A percentile compares a stretch with the other conserved stretches of the same genome.
phyloP scores from a whole-genome alignment of 2,888 invertebrate species.

The Leptinotarsa juncta region DNA sequence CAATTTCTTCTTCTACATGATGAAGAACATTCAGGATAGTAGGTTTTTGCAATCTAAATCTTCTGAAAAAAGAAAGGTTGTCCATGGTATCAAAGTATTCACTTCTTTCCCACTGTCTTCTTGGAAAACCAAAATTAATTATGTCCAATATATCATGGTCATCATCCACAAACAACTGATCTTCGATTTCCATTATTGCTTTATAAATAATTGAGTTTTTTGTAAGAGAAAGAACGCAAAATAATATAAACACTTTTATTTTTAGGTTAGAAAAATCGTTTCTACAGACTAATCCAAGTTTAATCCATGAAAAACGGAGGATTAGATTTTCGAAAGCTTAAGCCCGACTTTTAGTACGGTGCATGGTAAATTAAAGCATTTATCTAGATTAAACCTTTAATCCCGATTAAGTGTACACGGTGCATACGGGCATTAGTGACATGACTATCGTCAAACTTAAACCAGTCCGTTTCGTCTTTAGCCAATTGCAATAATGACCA shows the following conservation, averaged over 20 bases:
- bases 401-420: too few relatives aligned
- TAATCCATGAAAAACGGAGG: slow-evolving; percentile 10
- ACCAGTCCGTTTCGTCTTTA: too few relatives aligned
- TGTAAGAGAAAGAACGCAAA: background rate
- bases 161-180: slow-evolving; percentile 31
- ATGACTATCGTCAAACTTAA: too few relatives aligned
- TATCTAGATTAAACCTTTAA: too few relatives aligned
- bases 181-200: slow-evolving; percentile 32
- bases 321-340: slow-evolving; percentile 5
- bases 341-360: background rate
- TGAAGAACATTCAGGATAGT: slow-evolving; percentile 12
- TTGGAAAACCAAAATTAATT: slow-evolving; percentile 31
- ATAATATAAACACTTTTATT: slow-evolving; percentile 1
- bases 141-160: slow-evolving; percentile 31
- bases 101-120: slow-evolving; percentile 23
- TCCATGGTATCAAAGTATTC: slow-evolving; percentile 26
- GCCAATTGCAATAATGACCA: too few relatives aligned
- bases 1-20: slow-evolving; percentile 18
- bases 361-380: too few relatives aligned
- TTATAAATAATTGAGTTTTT: background rate
- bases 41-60: slow-evolving; percentile 19
- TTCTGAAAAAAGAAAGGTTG: slow-evolving; percentile 18
- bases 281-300: background rate
- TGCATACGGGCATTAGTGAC: too few relatives aligned
- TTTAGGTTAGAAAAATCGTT: background rate